phyloP scores from a whole-genome alignment of 1,140 invertebrate genomes.

The Lordiphosa stackelbergi region DNA sequence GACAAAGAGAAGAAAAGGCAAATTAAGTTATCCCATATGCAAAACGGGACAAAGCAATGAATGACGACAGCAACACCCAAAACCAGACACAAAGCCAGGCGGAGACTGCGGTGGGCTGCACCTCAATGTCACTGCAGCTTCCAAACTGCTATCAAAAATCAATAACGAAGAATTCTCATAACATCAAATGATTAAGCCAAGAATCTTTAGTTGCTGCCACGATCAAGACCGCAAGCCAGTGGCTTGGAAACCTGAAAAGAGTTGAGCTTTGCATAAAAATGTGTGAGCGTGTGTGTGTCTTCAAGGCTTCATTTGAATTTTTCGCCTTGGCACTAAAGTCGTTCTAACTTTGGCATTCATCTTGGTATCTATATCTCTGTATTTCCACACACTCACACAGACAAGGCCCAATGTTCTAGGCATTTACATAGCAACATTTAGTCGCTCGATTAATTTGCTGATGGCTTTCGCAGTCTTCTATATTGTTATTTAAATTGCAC shows the following conservation, averaged over 20 bases:
- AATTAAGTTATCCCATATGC: conserved; percentile 44
- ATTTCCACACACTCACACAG: conserved; percentile 19
- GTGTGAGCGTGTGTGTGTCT: conserved; percentile 16
- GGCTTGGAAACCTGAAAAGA: conserved; percentile 62
- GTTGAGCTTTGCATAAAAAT: conserved; percentile 10
- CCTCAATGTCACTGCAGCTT: conserved; percentile 18
- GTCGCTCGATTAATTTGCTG: conserved; percentile 9
- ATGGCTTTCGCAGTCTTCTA: conserved; percentile 24
- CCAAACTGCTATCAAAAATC: conserved; percentile 19
- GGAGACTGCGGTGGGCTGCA: background rate
- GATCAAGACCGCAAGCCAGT: conserved; percentile 52
- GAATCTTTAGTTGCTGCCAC: conserved; percentile 42
- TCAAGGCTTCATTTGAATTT: conserved; percentile 69
- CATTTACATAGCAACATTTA: conserved; percentile 42
- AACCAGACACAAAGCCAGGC: conserved; percentile 4
- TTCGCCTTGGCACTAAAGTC: conserved; percentile 72
- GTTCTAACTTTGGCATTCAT: conserved; percentile 71
- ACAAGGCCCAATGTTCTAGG: conserved; percentile 38
- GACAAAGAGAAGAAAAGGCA: conserved; percentile 57
- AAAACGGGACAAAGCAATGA: conserved; percentile 29
- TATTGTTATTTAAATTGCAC: conserved; percentile 72
- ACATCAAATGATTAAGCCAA: conserved; percentile 14
- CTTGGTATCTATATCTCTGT: conserved; percentile 38
- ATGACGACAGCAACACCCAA: conserved; percentile 51
- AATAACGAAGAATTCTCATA: conserved; percentile 37